Conservation (phyloP, 2,797 vertebrate species). For the Salmo trutta region DNA sequence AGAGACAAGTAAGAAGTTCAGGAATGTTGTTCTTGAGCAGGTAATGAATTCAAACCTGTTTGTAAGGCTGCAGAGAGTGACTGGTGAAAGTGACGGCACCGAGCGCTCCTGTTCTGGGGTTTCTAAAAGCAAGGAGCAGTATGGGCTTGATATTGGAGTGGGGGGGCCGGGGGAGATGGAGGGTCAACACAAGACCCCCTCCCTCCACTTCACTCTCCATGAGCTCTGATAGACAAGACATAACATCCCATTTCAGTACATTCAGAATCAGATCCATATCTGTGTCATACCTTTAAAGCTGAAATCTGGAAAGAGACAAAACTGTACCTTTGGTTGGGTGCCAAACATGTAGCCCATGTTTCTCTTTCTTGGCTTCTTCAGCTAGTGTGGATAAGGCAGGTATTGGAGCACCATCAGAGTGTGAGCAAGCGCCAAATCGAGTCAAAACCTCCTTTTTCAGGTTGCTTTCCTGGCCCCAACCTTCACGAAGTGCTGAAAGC, state of each 20-base stretch:
- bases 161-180: slow-evolving; percentile 57
- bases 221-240: slow-evolving; percentile 36
- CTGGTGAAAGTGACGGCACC: slow-evolving; percentile 57
- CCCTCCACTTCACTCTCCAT: slow-evolving; percentile 50
- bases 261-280: not conserved
- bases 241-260: not conserved
- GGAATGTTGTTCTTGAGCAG: not conserved
- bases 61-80: slow-evolving; percentile 61
- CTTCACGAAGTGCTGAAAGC: slow-evolving; percentile 48
- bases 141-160: slow-evolving; percentile 40
- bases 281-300: not conserved
- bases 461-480: slow-evolving; percentile 23
- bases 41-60: slow-evolving; percentile 62
- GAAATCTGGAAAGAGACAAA: not conserved
- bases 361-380: slow-evolving; percentile 15
- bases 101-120: slow-evolving; percentile 38
- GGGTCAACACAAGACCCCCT: slow-evolving; percentile 48
- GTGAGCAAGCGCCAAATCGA: slow-evolving; percentile 65
- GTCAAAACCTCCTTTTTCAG: slow-evolving; percentile 35
- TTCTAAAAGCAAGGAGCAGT: slow-evolving; percentile 61
- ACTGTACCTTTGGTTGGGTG: slow-evolving; percentile 58
- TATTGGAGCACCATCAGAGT: slow-evolving; percentile 6
- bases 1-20: not conserved
- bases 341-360: slow-evolving; percentile 40
- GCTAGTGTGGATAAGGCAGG: slow-evolving; percentile 38